Evolutionary conservation across 2,797 vertebrate genomes (phyloP).

Genomic region (Sebastes wilsoni): DNA sequence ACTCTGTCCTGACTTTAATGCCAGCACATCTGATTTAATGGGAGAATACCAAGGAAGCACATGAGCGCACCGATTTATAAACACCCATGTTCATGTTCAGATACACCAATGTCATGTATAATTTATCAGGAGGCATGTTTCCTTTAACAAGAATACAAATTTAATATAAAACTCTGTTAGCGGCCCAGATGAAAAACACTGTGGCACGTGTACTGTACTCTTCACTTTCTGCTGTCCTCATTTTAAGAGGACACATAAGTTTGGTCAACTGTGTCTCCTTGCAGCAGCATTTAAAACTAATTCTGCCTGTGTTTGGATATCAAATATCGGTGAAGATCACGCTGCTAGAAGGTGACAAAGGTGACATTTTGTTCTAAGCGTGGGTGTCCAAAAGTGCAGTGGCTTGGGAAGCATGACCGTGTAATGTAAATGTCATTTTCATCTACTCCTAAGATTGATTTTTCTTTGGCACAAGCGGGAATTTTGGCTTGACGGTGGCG

Average conservation of each 20-base stretch:
- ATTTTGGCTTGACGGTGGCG: neutral
- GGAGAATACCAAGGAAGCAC: neutral
- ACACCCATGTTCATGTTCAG: neutral
- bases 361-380: neutral
- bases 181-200: neutral
- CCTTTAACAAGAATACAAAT: neutral
- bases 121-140: constrained; percentile 9
- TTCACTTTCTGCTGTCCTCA: neutral
- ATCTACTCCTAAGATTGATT: neutral
- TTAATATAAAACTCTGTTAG: neutral
- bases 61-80: neutral
- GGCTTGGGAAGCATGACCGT: neutral
- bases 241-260: neutral
- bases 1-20: constrained; percentile 17
- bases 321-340: neutral
- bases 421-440: neutral
- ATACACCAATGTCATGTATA: neutral
- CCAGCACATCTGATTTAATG: constrained; percentile 24
- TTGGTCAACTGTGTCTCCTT: neutral
- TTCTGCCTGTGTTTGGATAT: neutral
- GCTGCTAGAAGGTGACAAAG: neutral
- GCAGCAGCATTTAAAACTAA: neutral
- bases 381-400: neutral
- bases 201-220: neutral
- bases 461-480: neutral